A percentile compares a stretch with the other conserved stretches of the same genome.
Evolutionary conservation across 2,888 invertebrate species (phyloP).

Genomic region (Ectemnius lituratus): DNA sequence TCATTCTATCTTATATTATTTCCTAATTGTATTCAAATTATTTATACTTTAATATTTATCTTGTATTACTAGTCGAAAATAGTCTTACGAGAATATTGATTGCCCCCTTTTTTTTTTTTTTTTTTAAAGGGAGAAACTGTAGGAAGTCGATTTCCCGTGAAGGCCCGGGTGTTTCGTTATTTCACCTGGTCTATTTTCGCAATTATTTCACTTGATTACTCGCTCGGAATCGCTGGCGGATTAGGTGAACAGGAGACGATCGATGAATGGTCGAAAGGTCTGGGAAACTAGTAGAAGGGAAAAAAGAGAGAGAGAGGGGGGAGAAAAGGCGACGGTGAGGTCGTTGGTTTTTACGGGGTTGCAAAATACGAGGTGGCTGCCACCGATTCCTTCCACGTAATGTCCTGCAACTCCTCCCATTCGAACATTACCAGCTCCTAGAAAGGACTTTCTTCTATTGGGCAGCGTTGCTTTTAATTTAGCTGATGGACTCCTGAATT

Average conservation of each 20-base stretch:
- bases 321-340: neutral
- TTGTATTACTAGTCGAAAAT: too few species aligned
- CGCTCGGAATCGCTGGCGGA: neutral
- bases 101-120: too few species aligned
- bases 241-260: neutral
- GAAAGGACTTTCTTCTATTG: neutral
- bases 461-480: slow-evolving; percentile 29
- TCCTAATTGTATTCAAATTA: too few species aligned
- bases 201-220: too few species aligned
- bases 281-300: neutral
- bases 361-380: slow-evolving; percentile 15
- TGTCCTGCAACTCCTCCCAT: neutral
- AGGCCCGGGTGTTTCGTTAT: too few species aligned
- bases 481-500: slow-evolving; percentile 18
- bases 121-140: too few species aligned
- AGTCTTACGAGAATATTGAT: too few species aligned
- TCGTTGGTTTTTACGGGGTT: slow-evolving; percentile 35
- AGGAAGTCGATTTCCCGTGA: too few species aligned
- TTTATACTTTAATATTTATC: too few species aligned
- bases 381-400: slow-evolving; percentile 29
- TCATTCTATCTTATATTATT: too few species aligned
- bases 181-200: too few species aligned
- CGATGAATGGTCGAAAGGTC: slow-evolving; percentile 9
- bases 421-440: slow-evolving; percentile 4
- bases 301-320: too few species aligned